Conservation (phyloP, 1,140 invertebrate genomes). For the Dendroctonus ponderosae region DNA sequence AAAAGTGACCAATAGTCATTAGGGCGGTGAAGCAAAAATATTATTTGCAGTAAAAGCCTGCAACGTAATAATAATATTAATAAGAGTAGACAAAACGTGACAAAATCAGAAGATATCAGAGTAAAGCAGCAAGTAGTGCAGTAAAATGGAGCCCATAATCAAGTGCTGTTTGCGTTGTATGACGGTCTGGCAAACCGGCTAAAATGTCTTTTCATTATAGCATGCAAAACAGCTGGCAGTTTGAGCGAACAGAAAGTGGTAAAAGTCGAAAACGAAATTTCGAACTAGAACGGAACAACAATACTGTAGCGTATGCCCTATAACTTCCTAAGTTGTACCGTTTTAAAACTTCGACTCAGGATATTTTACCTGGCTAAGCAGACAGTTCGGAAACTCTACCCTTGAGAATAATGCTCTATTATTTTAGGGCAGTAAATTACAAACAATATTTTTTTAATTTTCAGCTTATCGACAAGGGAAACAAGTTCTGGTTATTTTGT, state of each 20-base stretch:
- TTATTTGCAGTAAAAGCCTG: neutral
- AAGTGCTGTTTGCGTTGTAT: constrained; percentile 33
- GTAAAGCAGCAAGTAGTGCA: constrained; percentile 16
- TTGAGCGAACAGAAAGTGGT: constrained; percentile 34
- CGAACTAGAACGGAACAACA: constrained; percentile 27
- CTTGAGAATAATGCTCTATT: constrained; percentile 19
- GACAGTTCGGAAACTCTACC: constrained; percentile 15
- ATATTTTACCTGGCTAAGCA: constrained; percentile 27
- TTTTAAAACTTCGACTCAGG: constrained; percentile 18
- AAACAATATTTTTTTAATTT: too few species aligned
- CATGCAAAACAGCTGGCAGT: constrained; percentile 45
- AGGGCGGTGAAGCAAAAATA: neutral
- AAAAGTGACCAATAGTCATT: too few species aligned
- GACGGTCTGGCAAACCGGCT: constrained; percentile 33
- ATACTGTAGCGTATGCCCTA: constrained; percentile 28
- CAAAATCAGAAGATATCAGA: constrained; percentile 24
- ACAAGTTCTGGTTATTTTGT: too few species aligned
- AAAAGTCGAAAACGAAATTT: constrained; percentile 36
- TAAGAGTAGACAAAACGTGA: constrained; percentile 19
- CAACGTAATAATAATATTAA: neutral
- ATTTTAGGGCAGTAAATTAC: constrained; percentile 2
- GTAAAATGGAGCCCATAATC: constrained; percentile 29
- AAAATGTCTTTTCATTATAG: constrained; percentile 48
- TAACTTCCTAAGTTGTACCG: constrained; percentile 28
- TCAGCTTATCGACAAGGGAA: too few species aligned